Conservation (phyloP, 2,113 vertebrate species). For the Oncorhynchus clarkii region DNA sequence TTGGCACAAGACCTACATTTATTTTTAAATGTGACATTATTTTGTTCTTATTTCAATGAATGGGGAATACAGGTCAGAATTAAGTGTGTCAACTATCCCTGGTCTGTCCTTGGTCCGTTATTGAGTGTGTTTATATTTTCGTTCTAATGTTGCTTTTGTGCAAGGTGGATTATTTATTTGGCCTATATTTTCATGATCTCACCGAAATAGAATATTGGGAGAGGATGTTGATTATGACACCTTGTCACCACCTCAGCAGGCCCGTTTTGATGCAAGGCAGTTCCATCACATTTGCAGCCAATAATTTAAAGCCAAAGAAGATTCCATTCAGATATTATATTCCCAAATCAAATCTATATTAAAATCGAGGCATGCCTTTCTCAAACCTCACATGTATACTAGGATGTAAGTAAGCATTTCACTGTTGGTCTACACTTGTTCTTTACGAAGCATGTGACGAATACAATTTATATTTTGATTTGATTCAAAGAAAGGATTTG, state of each 20-base stretch:
- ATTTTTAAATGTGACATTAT: not conserved
- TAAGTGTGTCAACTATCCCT: not conserved
- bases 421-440: too few species aligned
- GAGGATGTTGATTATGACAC: slow-evolving; percentile 57
- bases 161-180: not conserved
- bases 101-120: not conserved
- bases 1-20: not conserved
- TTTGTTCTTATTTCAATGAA: not conserved
- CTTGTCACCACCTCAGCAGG: slow-evolving; percentile 47
- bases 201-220: slow-evolving; percentile 5
- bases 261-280: slow-evolving; percentile 52
- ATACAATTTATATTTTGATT: not conserved
- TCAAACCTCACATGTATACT: too few species aligned
- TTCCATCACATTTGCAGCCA: too few species aligned
- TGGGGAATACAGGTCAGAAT: not conserved
- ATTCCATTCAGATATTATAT: not conserved
- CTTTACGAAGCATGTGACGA: too few species aligned
- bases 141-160: not conserved
- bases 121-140: not conserved
- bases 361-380: not conserved
- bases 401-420: too few species aligned
- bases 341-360: not conserved
- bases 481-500: not conserved
- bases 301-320: not conserved
- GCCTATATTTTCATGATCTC: not conserved